phyloP scores from a whole-genome alignment of 1,140 invertebrate species.

The Lysiphlebus fabarum region DNA sequence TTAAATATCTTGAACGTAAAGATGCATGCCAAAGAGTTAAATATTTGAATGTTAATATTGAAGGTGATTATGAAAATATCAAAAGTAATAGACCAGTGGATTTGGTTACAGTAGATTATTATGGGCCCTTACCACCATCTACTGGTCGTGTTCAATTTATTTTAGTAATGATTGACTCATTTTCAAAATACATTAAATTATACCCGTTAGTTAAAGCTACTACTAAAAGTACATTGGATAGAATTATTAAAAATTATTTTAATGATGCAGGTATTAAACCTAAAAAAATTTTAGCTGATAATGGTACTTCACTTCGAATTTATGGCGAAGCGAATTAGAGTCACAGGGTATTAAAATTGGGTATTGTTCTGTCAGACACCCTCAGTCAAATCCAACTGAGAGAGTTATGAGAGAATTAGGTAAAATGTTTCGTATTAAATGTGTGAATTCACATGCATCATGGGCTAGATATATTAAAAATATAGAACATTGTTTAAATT shows the following conservation, averaged over 20 bases:
- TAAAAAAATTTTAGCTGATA: slow-evolving; percentile 18
- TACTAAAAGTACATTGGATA: slow-evolving; percentile 12
- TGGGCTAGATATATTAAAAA: slow-evolving; percentile 21
- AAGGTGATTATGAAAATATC: slow-evolving; percentile 19
- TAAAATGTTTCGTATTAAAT: slow-evolving; percentile 23
- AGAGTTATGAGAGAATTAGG: slow-evolving; percentile 24
- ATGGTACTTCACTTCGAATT: slow-evolving; percentile 23
- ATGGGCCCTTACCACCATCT: slow-evolving; percentile 27
- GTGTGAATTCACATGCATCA: slow-evolving; percentile 16
- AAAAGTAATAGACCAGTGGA: slow-evolving; percentile 19
- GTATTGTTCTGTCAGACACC: slow-evolving; percentile 21
- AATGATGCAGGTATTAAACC: slow-evolving; percentile 19
- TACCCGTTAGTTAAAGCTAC: slow-evolving; percentile 24
- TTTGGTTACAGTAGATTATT: slow-evolving; percentile 27
- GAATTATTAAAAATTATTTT: slow-evolving; percentile 22
- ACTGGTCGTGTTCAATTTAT: slow-evolving; percentile 25
- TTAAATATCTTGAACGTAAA: slow-evolving; percentile 21
- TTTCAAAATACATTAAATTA: slow-evolving; percentile 25
- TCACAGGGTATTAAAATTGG: slow-evolving; percentile 15
- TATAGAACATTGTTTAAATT: slow-evolving; percentile 19
- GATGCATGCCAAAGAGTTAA: slow-evolving; percentile 29
- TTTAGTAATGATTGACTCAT: slow-evolving; percentile 27
- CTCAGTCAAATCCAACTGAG: slow-evolving; percentile 24
- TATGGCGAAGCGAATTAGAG: slow-evolving; percentile 21
- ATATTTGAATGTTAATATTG: slow-evolving; percentile 19